A percentile compares a stretch with the other conserved stretches of the same genome.
Conservation (phyloP, 2,797 vertebrate species). For the Thamnophis elegans region DNA sequence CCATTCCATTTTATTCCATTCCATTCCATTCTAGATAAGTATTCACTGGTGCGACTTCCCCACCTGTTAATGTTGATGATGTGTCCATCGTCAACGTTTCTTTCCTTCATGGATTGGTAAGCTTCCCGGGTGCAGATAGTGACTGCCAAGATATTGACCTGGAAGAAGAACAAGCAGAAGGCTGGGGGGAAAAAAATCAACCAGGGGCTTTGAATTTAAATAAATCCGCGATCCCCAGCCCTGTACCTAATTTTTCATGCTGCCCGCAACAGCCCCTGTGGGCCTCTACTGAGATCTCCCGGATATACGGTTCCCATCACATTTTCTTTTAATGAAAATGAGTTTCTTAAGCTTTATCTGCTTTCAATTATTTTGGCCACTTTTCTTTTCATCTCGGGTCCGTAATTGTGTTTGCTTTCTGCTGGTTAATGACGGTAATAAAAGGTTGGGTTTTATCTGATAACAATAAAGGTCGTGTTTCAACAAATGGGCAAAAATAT, state of each 20-base stretch:
- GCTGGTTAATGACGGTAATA: background rate
- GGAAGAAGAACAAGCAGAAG: constrained; percentile 20
- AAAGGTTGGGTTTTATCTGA: background rate
- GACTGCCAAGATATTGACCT: constrained; percentile 94
- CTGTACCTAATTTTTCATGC: background rate
- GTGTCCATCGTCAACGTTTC: constrained; percentile 90
- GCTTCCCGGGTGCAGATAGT: constrained; percentile 94
- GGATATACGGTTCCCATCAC: background rate
- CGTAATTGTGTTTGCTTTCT: background rate
- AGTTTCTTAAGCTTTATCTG: background rate
- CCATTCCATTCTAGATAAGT: background rate
- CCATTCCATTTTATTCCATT: too few relatives aligned
- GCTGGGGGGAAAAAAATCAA: background rate
- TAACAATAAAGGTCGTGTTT: background rate
- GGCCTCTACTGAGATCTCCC: background rate
- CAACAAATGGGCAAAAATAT: background rate
- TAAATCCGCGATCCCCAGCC: background rate
- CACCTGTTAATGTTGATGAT: constrained; percentile 98
- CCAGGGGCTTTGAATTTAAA: background rate
- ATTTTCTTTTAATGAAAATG: background rate
- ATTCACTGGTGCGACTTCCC: background rate
- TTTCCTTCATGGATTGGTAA: constrained; percentile 95
- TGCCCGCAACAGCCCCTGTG: background rate
- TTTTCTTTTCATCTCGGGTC: background rate
- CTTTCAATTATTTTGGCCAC: background rate